Percentiles rank a stretch among this genome's conserved stretches.
These are phyloP conservation scores for Rhizomys pruinosus DNA, from an alignment of 2,113 vertebrate species.

Conservation along the genomic window DNA sequence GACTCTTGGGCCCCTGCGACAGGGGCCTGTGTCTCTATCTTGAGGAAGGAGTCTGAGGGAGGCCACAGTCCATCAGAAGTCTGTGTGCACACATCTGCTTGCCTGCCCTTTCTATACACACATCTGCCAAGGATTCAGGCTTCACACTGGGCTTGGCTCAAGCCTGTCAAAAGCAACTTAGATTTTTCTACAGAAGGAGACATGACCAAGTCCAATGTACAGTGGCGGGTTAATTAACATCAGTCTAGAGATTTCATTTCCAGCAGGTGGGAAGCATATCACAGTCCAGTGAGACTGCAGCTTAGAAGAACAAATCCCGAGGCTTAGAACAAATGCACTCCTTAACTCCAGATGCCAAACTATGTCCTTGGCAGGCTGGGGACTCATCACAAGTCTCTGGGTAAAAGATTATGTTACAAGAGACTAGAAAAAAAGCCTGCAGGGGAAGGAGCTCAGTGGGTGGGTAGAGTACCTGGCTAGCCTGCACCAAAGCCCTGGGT, in stretches of 20 bases:
- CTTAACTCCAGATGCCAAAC: background rate
- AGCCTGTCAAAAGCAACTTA: background rate
- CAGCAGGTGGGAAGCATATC: background rate
- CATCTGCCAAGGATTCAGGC: background rate
- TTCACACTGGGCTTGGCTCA: background rate
- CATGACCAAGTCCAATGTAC: background rate
- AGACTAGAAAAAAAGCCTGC: constrained; percentile 19
- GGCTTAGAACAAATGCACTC: background rate
- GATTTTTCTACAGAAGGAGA: background rate
- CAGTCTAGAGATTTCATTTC: background rate
- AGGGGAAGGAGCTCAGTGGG: too few species aligned
- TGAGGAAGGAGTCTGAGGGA: background rate
- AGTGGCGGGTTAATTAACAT: background rate
- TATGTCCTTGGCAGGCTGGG: background rate
- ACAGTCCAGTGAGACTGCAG: background rate
- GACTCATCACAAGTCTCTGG: background rate
- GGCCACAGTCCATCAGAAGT: background rate
- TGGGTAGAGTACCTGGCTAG: background rate
- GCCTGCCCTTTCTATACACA: background rate
- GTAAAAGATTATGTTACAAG: background rate
- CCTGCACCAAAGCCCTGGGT: background rate
- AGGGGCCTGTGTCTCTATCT: background rate
- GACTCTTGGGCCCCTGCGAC: background rate
- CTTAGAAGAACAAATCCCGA: background rate
- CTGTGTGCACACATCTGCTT: background rate